Conservation (phyloP, 35 echinoderm and acorn worm genomes). For the Apostichopus parvimensis region DNA sequence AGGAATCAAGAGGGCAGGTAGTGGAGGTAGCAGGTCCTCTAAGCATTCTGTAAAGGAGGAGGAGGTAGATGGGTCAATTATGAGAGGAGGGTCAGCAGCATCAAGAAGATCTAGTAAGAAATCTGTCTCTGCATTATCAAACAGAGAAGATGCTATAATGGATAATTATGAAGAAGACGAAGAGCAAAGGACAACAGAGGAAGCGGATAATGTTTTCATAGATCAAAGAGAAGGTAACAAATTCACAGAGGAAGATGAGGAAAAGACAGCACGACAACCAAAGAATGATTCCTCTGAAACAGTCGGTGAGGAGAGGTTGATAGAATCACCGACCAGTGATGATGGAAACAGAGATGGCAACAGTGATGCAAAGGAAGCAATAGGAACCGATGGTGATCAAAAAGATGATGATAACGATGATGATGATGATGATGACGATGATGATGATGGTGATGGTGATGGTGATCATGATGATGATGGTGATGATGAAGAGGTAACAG, state of each 20-base stretch:
- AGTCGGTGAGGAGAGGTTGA: neutral
- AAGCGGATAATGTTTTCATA: neutral
- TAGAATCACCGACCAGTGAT: neutral
- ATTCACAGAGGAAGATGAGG: slow-evolving; percentile 23
- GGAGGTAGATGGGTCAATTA: neutral
- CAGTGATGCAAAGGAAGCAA: slow-evolving; percentile 2
- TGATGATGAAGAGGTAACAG: neutral
- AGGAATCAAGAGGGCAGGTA: slow-evolving; percentile 18
- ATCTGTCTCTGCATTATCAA: slow-evolving; percentile 4
- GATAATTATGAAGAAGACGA: neutral
- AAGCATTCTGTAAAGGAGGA: neutral
- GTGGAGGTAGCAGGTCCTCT: slow-evolving; percentile 28
- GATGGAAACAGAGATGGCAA: neutral
- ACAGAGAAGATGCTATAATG: neutral
- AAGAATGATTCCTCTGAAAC: neutral
- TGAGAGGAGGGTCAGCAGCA: slow-evolving; percentile 41
- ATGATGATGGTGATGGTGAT: neutral
- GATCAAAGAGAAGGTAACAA: neutral
- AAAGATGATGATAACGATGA: slow-evolving; percentile 18
- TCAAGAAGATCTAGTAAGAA: slow-evolving; percentile 32
- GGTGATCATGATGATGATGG: neutral
- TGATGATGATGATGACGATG: neutral
- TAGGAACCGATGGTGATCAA: neutral
- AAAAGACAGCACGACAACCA: neutral
- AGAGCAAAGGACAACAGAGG: slow-evolving; percentile 12